Conservation (phyloP, 1,140 invertebrate genomes). For the Drosophila busckii region DNA sequence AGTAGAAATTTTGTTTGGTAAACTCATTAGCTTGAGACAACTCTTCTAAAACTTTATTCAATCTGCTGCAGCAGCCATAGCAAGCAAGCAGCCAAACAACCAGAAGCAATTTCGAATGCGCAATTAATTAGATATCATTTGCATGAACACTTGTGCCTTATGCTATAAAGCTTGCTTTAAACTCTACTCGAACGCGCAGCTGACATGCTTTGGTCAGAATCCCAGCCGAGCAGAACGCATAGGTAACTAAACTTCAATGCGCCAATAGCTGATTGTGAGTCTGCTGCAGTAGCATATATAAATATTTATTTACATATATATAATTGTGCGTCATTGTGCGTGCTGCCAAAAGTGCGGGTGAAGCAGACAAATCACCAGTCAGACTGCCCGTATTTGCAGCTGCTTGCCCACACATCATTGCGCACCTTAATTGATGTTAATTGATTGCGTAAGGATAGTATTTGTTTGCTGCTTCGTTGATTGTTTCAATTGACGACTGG, state of each 20-base stretch:
- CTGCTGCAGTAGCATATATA: no score
- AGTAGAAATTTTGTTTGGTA: slow-evolving; percentile 45
- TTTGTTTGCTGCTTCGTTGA: slow-evolving; percentile 28
- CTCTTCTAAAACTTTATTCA: slow-evolving; percentile 43
- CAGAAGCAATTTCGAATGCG: slow-evolving; percentile 29
- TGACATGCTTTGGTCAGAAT: slow-evolving; percentile 41
- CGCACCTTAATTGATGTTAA: slow-evolving; percentile 62
- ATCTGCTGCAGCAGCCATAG: not conserved
- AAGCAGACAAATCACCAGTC: not conserved
- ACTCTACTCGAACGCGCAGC: slow-evolving; percentile 31
- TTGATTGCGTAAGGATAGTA: slow-evolving; percentile 43
- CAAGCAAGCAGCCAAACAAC: not conserved
- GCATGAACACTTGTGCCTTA: slow-evolving; percentile 36
- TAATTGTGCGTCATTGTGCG: not conserved
- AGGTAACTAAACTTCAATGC: no score
- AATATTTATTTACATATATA: no score
- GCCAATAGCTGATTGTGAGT: not conserved
- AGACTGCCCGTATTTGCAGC: slow-evolving; percentile 4
- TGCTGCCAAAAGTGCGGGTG: slow-evolving; percentile 7
- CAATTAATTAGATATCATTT: slow-evolving; percentile 46
- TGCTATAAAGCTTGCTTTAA: slow-evolving; percentile 21
- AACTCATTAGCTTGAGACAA: slow-evolving; percentile 63
- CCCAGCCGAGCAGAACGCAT: no score
- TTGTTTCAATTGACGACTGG: slow-evolving; percentile 57
- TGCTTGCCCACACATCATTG: slow-evolving; percentile 31